These are phyloP conservation scores for Orthosia gothica DNA, from an alignment of 2,888 invertebrate genomes.

Conservation along the genomic window DNA sequence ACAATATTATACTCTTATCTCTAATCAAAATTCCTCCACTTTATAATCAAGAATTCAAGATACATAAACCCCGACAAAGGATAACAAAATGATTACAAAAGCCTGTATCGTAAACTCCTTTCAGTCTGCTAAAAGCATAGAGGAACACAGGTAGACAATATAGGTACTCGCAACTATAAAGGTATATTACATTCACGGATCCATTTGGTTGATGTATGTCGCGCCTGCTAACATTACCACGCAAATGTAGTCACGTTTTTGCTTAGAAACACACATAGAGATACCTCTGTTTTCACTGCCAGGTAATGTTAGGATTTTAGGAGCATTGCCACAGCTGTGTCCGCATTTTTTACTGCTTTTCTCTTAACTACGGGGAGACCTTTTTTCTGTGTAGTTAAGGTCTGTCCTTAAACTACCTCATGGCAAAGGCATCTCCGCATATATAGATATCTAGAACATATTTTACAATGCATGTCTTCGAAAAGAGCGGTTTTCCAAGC, in stretches of 20 bases:
- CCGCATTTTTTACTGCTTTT: slow-evolving; percentile 30
- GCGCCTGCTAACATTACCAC: slow-evolving; percentile 58
- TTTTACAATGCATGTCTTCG: too few relatives aligned
- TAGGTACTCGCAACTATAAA: background rate
- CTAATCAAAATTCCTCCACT: background rate
- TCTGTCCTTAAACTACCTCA: background rate
- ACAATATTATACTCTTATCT: background rate
- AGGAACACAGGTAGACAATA: background rate
- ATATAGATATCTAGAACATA: background rate
- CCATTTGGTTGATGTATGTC: slow-evolving; percentile 63
- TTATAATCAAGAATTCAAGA: background rate
- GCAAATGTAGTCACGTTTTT: slow-evolving; percentile 69
- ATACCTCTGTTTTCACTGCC: slow-evolving; percentile 12
- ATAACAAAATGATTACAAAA: slow-evolving; percentile 6
- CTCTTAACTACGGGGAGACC: background rate
- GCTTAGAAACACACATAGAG: slow-evolving; percentile 43
- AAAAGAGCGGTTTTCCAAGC: too few relatives aligned
- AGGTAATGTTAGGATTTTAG: slow-evolving; percentile 29
- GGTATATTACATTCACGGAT: slow-evolving; percentile 24
- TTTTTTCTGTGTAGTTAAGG: background rate
- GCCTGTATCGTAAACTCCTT: background rate
- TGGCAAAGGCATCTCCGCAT: background rate
- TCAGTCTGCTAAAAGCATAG: slow-evolving; percentile 11
- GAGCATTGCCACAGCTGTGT: slow-evolving; percentile 8
- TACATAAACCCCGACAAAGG: background rate